Base-by-base conservation (phyloP, 2,888 invertebrate genomes). In the Athripsodes cinereus region DNA sequence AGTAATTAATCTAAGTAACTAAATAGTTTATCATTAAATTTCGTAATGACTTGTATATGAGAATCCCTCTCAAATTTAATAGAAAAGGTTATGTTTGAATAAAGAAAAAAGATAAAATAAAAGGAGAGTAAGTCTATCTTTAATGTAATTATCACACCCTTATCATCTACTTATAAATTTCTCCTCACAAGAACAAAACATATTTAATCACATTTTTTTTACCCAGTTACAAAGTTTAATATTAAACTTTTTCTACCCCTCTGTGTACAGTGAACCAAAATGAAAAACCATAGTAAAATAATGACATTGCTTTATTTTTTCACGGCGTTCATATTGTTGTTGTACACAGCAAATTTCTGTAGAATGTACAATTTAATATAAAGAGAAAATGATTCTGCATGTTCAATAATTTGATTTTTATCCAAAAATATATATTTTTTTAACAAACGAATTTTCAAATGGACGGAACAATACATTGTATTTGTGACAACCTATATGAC, bases 121-220 rank as follows among this genome's bases (percentile, higher is more conserved):
- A 49, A 54, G 54, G 47, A 60, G 46, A 47, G 54, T 57, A 62
- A 78, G 60, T 78, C 78, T 78, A 78, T 78, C 78, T 78, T 75
- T 75, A 73, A 72, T 71, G 76, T 76, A 77, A 78, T 79, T 79
- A 79, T 79, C 78, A 76, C 78, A 77, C 78, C 78, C 78, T 78
- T 77, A 78, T 76, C 78, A 75, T 76, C 78, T 75, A 77, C 76
- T 73, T 78, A 77, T 78, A 77, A 78, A 78, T 78, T 78, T 77
- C 76, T 75, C 75, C 76, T 75, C 73, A n/a, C n/a, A 77, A 76
- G 78, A 78, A 78, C 78, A 79, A 78, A 78, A 79, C 78, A 79
- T 79, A 78, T 79, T 79, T 79, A 79, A 79, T 79, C 78, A 74
- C 75, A 77, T 76, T 78, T 78, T 76, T 40, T 72, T 70, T 70